Base-by-base conservation (phyloP, 2,888 invertebrate genomes). In the Colletes collaris region DNA sequence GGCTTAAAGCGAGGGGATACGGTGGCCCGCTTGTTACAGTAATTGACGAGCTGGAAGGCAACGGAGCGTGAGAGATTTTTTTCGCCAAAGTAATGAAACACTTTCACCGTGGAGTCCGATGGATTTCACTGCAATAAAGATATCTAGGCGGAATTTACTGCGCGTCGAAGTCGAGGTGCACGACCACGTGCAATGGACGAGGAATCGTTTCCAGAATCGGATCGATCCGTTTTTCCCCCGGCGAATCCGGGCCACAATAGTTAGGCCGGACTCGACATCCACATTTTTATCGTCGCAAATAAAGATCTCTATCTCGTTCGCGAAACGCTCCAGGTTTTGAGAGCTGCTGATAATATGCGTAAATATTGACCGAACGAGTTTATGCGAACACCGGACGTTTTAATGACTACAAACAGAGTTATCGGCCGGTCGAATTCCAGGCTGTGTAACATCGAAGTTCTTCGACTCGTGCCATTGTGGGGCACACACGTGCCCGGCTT, bases 51-150 rank as follows among this genome's bases (percentile, higher is more conserved):
- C 49, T 40, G 46, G 40, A 19, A 63, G 35, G 65, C 72, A 69
- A 68, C 59, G 63, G 62, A 73, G 69, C 81, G 59, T 62, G 77
- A 62, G 76, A 69, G 70, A 73, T 69, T 62, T 49, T 16, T 83
- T 78, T 63, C 16, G 56, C 64, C n/a, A 66, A 65, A 60, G 68
- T 63, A 69, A 71, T 56, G 63, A 55, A 73, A 75, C 71, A 69
- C 79, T 85, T 85, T 85, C 85, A 81, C 79, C 67, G 58, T 46
- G 37, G 53, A 27, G 49, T 69, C 76, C 77, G 37, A 71, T 13
- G 71, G 65, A 76, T 64, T 79, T 77, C 70, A 67, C 68, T 6
- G 53, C 35, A 52, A 52, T 58, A 79, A 75, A 19, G 58, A 53
- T 40, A 55, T 4, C 56, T 8, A 37, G 59, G 46, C 49, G 76